A percentile compares a stretch with the other conserved stretches of the same genome.
Evolutionary conservation across 2,888 invertebrate species (phyloP).

Genomic region (Lymantria monacha): DNA sequence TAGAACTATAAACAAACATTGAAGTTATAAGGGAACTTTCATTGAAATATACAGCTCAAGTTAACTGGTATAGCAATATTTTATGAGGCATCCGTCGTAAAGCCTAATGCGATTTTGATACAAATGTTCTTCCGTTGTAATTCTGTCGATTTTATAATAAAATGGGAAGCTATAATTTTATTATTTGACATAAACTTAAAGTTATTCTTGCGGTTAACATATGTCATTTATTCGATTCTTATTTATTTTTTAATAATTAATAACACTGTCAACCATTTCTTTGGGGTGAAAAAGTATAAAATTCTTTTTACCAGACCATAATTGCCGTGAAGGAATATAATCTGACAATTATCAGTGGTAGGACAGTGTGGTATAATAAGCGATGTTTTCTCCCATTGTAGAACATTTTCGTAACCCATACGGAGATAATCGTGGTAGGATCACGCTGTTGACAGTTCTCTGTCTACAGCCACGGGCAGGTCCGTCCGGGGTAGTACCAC

Average conservation of each 20-base stretch:
- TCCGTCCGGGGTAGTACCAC: too few species aligned
- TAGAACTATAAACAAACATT: conserved; percentile 15
- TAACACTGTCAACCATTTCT: too few species aligned
- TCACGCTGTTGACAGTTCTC: too few species aligned
- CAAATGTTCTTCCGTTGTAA: conserved; percentile 44
- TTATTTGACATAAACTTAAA: conserved; percentile 25
- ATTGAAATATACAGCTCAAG: conserved; percentile 35
- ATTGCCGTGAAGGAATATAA: too few species aligned
- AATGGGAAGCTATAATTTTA: conserved; percentile 30
- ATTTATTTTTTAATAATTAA: neutral
- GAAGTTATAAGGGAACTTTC: conserved; percentile 12
- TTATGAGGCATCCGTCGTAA: conserved; percentile 66
- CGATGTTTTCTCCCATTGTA: too few species aligned
- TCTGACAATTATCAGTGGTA: too few species aligned
- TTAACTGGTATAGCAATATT: conserved; percentile 60
- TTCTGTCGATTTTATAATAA: conserved; percentile 36
- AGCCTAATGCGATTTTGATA: conserved; percentile 71
- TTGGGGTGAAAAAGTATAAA: too few species aligned
- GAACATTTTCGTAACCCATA: too few species aligned
- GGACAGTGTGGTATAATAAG: too few species aligned
- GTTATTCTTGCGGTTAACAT: conserved; percentile 25
- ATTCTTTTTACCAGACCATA: too few species aligned
- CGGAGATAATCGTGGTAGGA: too few species aligned
- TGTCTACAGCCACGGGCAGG: too few species aligned
- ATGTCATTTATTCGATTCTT: conserved; percentile 16